Percentiles rank a stretch among this genome's conserved stretches.
Evolutionary conservation across 2,888 invertebrate genomes (phyloP).

Genomic region (Leucophenga montana): DNA sequence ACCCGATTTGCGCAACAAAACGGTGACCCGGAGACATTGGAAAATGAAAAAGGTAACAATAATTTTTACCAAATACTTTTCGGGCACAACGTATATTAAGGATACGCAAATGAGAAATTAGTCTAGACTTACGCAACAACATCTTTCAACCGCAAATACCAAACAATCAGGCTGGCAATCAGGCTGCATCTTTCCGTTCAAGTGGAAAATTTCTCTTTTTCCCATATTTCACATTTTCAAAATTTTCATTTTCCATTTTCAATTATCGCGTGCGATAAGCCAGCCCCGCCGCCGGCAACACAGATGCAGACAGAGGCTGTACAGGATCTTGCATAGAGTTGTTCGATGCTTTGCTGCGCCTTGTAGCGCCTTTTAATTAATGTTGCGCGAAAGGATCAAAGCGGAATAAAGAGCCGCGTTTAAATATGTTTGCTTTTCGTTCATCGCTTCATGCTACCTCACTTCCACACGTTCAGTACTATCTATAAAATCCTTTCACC

Average conservation of each 20-base stretch:
- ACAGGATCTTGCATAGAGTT: background rate
- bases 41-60: no score
- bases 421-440: constrained; percentile 21
- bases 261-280: constrained; percentile 50
- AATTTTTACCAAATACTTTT: no score
- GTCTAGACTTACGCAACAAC: background rate
- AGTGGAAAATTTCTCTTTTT: constrained; percentile 66
- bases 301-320: background rate
- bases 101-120: no score
- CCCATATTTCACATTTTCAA: constrained; percentile 54
- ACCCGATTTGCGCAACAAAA: no score
- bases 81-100: no score
- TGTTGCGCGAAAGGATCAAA: constrained; percentile 69
- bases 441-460: constrained; percentile 21
- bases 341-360: constrained; percentile 34
- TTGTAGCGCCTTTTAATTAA: constrained; percentile 59
- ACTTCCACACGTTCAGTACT: constrained; percentile 30
- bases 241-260: constrained; percentile 26
- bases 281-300: constrained; percentile 20
- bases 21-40: no score
- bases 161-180: background rate
- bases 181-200: constrained; percentile 44
- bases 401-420: constrained; percentile 51
- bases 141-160: constrained; percentile 11
- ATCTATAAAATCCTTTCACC: constrained; percentile 49